Evolutionary conservation across 2,888 invertebrate species (phyloP).

Genomic region (Tuberolachnus salignus): DNA sequence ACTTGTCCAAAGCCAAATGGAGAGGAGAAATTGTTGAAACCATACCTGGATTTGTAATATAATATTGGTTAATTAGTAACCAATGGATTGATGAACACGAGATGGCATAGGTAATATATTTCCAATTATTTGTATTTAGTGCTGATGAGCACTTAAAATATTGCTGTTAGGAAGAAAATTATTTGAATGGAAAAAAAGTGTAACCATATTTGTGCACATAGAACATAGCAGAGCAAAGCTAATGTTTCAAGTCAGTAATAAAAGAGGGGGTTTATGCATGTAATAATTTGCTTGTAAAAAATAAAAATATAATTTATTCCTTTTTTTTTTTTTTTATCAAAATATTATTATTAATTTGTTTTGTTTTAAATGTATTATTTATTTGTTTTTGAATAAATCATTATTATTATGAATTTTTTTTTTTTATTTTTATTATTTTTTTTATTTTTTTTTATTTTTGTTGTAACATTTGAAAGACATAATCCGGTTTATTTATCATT

Average conservation of each 20-base stretch:
- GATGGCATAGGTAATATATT: slow-evolving; percentile 53
- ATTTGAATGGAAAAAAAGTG: slow-evolving; percentile 7
- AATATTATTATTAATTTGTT: slow-evolving; percentile 4
- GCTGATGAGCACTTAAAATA: slow-evolving; percentile 23
- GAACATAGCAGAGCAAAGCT: slow-evolving; percentile 25
- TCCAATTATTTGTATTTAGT: slow-evolving; percentile 49
- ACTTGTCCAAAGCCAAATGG: slow-evolving; percentile 41
- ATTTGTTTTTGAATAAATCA: slow-evolving; percentile 21
- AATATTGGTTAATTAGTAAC: slow-evolving; percentile 36
- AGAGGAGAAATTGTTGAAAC: slow-evolving; percentile 53
- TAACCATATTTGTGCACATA: slow-evolving; percentile 17
- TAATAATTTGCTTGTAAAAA: slow-evolving; percentile 29
- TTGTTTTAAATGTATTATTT: neutral
- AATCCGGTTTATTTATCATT: neutral
- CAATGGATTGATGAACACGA: slow-evolving; percentile 54
- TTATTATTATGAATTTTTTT: neutral
- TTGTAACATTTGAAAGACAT: neutral
- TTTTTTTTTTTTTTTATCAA: neutral
- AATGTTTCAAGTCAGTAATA: slow-evolving; percentile 21
- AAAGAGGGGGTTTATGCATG: slow-evolving; percentile 25
- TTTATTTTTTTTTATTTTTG: neutral
- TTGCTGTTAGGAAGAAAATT: slow-evolving; percentile 38
- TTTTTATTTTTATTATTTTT: neutral
- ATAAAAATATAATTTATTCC: neutral
- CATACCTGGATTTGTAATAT: slow-evolving; percentile 47